Conservation (phyloP, 2,888 invertebrate species). For the Harmothoe impar region DNA sequence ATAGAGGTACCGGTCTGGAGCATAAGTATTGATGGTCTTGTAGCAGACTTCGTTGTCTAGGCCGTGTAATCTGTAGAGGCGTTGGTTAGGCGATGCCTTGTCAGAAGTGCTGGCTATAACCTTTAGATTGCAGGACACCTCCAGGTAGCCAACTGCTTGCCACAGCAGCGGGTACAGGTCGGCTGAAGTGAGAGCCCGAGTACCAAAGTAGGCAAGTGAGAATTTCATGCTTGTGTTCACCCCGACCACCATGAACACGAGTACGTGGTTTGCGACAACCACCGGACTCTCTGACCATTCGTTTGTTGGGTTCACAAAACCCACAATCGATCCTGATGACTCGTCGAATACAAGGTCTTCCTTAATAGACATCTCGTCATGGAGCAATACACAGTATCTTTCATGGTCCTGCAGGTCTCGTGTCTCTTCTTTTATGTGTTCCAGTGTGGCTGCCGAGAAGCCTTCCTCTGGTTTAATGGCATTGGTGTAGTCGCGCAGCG, state of each 20-base stretch:
- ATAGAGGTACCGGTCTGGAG: conserved; percentile 34
- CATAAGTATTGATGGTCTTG: conserved; percentile 51
- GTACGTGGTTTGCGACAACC: conserved; percentile 59
- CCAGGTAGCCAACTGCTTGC: conserved; percentile 56
- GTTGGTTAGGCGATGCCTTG: conserved; percentile 63
- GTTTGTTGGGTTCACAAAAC: not conserved
- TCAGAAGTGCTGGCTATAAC: conserved; percentile 60
- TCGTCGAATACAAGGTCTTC: conserved; percentile 2
- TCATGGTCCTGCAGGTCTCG: no score
- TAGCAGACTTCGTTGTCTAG: not conserved
- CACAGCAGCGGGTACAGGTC: conserved; percentile 60
- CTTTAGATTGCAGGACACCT: conserved; percentile 51
- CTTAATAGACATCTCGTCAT: conserved; percentile 61
- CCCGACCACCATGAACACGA: conserved; percentile 62
- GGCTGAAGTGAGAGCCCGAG: conserved; percentile 31
- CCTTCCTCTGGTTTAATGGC: no score
- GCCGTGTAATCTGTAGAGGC: conserved; percentile 44
- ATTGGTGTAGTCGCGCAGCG: not conserved
- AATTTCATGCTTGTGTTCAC: conserved; percentile 46
- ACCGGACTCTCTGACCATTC: not conserved
- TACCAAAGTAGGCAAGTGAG: conserved; percentile 52
- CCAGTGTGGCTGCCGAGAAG: no score
- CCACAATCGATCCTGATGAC: not conserved
- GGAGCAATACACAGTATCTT: conserved; percentile 35
- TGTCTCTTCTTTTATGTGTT: no score